phyloP scores from a whole-genome alignment of 2,888 invertebrate species.

The Zhuqinia jingwanae region DNA sequence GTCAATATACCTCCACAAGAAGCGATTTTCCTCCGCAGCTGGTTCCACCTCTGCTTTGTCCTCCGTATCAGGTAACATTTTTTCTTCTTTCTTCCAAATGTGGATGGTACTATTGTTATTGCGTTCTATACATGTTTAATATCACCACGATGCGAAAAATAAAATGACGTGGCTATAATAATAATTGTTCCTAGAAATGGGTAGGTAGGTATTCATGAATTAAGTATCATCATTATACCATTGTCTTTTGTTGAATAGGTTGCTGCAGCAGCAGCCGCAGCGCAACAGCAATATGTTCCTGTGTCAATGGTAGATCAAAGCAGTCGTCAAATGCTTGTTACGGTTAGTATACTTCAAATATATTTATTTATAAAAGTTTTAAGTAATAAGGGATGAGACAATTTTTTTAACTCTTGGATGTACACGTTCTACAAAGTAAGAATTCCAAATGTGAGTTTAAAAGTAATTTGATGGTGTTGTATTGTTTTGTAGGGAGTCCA shows the following conservation, averaged over 20 bases:
- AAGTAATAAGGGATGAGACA: too few relatives aligned
- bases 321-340: slow-evolving; percentile 89
- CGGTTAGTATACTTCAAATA: slow-evolving; percentile 80
- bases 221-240: too few relatives aligned
- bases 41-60: slow-evolving; percentile 96
- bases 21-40: slow-evolving; percentile 95
- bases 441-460: too few relatives aligned
- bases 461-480: neutral
- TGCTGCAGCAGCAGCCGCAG: slow-evolving; percentile 82
- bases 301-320: slow-evolving; percentile 96
- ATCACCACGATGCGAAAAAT: too few relatives aligned
- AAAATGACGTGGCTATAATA: too few relatives aligned
- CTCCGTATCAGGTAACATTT: slow-evolving; percentile 81
- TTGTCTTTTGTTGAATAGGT: slow-evolving; percentile 60
- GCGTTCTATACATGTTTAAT: too few relatives aligned
- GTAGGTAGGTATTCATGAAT: too few relatives aligned
- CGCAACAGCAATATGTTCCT: slow-evolving; percentile 94
- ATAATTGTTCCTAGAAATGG: too few relatives aligned
- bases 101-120: too few relatives aligned
- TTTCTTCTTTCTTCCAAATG: neutral
- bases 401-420: neutral
- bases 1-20: slow-evolving; percentile 85
- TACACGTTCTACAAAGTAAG: too few relatives aligned
- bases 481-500: slow-evolving; percentile 84
- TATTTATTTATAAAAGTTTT: too few relatives aligned